Evolutionary conservation across 1,140 invertebrate genomes (phyloP), one percentile per base, ranked within the genome.

Genomic region (Ylistrum balloti): DNA sequence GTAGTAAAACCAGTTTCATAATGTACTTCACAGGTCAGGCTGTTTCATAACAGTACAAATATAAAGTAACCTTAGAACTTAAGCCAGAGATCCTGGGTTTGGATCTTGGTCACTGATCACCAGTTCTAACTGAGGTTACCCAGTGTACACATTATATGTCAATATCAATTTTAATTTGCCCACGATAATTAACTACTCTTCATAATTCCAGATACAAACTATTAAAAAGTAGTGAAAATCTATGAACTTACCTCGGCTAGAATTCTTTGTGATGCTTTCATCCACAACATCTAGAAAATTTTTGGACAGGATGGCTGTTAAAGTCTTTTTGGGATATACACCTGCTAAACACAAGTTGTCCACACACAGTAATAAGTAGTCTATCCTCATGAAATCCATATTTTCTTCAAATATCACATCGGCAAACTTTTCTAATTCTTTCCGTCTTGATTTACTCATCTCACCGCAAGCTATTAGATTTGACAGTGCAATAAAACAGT

Each of bases 341-440:
- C 56, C 56, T 28, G 56, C 56, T 28, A 74, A n/a, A 28, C 56
- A 74, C 56, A 74, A 74, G 56, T 74, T 74, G n/a, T 74, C 56
- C 5, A 74, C 5, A 28, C 56, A 22, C 0, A 74, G 56, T n/a
- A 74, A 74, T 74, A 74, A 74, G 56, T 22, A n/a, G 56, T 74
- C 56, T 28, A 74, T n/a, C 22, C 11, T 74, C 56, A 74, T 74
- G 56, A 17, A 74, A n/a, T 74, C 56, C 56, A 74, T 74, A n/a
- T 74, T 74, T 74, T 74, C 56, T 11, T n/a, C 22, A 74, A 28
- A 74, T 28, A 74, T 28, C 56, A 74, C 11, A 28, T 74, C 56
- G 5, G n/a, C 56, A 74, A 74, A 74, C 56, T 28, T 5, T 74
- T 74, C 56, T 5, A 74, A 17, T 11, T 74, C 22, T 74, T 74